Conservation (phyloP, 1,140 invertebrate species). For the Yoshiicerus persimilis region DNA sequence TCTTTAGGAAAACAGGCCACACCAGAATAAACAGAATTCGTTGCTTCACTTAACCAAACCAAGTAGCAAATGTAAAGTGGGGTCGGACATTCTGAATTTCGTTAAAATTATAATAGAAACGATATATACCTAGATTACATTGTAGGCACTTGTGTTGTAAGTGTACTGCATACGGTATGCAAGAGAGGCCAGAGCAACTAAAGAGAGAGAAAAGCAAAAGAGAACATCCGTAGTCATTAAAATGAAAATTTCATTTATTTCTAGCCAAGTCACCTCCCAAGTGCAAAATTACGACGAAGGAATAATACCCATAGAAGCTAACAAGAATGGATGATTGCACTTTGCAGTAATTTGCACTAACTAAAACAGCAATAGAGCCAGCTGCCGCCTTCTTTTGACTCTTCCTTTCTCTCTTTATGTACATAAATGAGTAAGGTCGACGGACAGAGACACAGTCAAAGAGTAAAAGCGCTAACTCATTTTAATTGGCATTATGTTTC, state of each 20-base stretch:
- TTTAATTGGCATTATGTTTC: conserved; percentile 2
- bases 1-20: neutral
- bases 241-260: conserved; percentile 35
- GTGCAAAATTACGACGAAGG: conserved; percentile 25
- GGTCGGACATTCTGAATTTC: no score
- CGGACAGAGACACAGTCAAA: neutral
- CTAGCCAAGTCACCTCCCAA: conserved; percentile 16
- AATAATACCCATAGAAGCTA: neutral
- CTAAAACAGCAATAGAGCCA: neutral
- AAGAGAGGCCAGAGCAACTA: neutral
- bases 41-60: neutral
- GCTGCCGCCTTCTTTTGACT: neutral
- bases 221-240: conserved; percentile 12
- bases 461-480: neutral
- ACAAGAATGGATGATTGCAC: conserved; percentile 31
- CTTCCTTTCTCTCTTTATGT: neutral
- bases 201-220: neutral
- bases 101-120: no score
- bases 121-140: no score
- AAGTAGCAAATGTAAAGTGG: no score
- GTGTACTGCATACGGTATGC: neutral
- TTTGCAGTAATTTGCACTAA: conserved; percentile 22
- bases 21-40: neutral
- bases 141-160: neutral
- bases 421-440: neutral